These are phyloP conservation scores for Cryptops parisi DNA, from an alignment of 2,888 invertebrate genomes.

Conservation along the genomic window DNA sequence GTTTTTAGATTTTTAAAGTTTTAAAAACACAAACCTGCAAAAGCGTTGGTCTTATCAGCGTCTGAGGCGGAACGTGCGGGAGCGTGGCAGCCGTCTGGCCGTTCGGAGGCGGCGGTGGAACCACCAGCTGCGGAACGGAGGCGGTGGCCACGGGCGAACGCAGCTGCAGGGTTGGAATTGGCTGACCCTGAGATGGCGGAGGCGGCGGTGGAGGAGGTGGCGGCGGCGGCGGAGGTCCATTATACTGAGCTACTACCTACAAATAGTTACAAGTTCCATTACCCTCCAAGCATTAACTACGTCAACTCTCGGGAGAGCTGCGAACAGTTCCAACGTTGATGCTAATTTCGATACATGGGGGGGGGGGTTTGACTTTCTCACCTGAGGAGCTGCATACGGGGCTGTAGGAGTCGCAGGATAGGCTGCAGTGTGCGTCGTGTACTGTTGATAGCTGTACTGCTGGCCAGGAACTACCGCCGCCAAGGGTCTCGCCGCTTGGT, in stretches of 20 bases:
- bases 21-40: too few relatives aligned
- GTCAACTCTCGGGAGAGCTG: too few relatives aligned
- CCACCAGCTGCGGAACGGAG: too few relatives aligned
- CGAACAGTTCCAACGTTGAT: too few relatives aligned
- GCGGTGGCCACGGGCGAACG: neutral
- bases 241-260: neutral
- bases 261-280: neutral
- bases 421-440: neutral
- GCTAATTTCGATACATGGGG: neutral
- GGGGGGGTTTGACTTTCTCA: neutral
- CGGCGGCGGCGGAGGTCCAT: neutral
- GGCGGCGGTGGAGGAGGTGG: neutral
- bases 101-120: too few relatives aligned
- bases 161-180: neutral
- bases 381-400: neutral
- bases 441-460: slow-evolving; percentile 10
- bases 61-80: neutral
- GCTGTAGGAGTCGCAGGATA: neutral
- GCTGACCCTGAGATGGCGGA: neutral
- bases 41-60: neutral
- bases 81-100: too few relatives aligned
- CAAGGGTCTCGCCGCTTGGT: neutral
- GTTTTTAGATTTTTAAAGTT: neutral
- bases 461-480: neutral
- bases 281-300: too few relatives aligned